Base-by-base conservation (phyloP, 2,888 invertebrate species). In the Nineta flava region DNA sequence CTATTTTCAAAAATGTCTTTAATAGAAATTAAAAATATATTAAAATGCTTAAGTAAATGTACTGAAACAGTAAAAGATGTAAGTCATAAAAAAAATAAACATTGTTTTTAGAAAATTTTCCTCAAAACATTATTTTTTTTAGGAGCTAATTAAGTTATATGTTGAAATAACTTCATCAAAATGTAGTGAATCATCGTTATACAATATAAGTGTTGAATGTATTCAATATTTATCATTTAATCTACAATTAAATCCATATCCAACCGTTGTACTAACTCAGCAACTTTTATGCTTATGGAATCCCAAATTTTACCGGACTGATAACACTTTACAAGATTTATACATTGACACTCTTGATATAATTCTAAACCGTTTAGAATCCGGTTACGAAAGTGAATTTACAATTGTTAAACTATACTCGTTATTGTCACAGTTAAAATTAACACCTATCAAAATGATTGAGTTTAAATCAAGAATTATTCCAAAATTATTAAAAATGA, bases 401-500 rank as follows among this genome's bases (percentile, higher is more conserved):
- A 13, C 31, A 17, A 40, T 17, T 19, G 9, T 17, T 9, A 44
- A 49, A 49, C 34, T 49, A 35, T 45, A 17, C 12, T 49, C 49
- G 3, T 26, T 49, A 19, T 10, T 49, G 9, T 45, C 49, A 26
- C 49, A 49, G 19, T 34, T 45, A 17, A 16, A 19, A 17, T 21
- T 49, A 34, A 35, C 34, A 16, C 16, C 44, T 12, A 19, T 9
- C 13, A 49, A 49, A 45, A 49, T 49, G n/a, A 32, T 35, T n/a
- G 35, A 49, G 45, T 45, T 49, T 35, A 49, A 49, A 16, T 34
- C 44, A 35, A 34, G 26, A 4, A 21, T 49, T 16, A 49, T 21
- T 31, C 44, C 44, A n/a, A 41, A 59, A 54, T 51, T 62, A 38
- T 56, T 57, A 49, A 53, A 52, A n/a, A 54, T 60, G 32, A 56